phyloP scores from a whole-genome alignment of 2,888 invertebrate genomes.

The Thereva unica region DNA sequence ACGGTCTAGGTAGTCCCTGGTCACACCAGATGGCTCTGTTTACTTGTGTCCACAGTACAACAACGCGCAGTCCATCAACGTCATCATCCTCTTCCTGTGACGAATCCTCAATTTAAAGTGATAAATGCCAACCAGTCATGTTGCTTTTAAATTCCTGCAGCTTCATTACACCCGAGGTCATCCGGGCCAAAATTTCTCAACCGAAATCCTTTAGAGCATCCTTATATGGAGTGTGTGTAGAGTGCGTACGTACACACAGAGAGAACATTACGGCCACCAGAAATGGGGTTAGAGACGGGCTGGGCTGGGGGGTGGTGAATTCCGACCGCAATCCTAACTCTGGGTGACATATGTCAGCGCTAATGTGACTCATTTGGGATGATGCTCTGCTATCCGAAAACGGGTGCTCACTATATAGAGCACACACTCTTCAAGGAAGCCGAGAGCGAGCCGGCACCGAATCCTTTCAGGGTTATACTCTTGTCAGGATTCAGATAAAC shows the following conservation, averaged over 20 bases:
- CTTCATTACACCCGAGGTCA: not conserved
- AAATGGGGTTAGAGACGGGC: not conserved
- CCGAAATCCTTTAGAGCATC: not conserved
- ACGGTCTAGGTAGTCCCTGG: not conserved
- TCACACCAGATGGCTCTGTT: not conserved
- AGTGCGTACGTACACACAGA: not conserved
- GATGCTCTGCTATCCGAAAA: conserved; percentile 18
- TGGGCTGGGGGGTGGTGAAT: conserved; percentile 11
- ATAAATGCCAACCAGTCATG: conserved; percentile 17
- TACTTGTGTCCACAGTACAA: not conserved
- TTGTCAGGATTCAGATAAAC: not conserved
- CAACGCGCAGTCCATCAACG: conserved; percentile 5
- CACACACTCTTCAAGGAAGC: no score
- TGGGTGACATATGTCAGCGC: conserved; percentile 39
- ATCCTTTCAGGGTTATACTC: conserved; percentile 32
- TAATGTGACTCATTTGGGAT: conserved; percentile 39
- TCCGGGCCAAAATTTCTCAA: no score
- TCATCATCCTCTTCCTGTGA: not conserved
- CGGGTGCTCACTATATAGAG: no score
- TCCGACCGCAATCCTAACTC: conserved; percentile 39
- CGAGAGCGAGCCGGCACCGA: conserved; percentile 29
- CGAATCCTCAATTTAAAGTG: conserved; percentile 22
- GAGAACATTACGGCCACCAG: no score
- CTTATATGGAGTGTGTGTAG: not conserved
- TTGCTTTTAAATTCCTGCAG: conserved; percentile 14